Base-by-base conservation (phyloP, 1,140 invertebrate genomes). In the Tenebrio molitor region DNA sequence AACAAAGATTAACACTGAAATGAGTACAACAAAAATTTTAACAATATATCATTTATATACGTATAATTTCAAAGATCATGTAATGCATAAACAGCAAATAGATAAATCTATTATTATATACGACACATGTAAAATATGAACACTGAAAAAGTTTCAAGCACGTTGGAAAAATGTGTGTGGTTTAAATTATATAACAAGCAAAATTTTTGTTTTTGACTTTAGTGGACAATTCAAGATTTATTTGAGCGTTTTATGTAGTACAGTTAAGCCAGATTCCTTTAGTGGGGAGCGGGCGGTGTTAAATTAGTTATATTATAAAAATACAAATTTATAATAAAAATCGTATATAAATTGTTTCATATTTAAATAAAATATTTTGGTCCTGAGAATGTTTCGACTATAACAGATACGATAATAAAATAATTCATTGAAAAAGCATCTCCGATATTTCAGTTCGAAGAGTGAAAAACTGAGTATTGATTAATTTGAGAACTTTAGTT, bases 251-350 rank as follows among this genome's bases (percentile, higher is more conserved):
- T 53, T 53, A 53, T 23, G 2, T 58, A 39, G 36, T 7, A 39
- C 6, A 39, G 50, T 58, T 58, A 58, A 33, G 50, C 50, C 50
- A 58, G 23, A 29, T 29, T 50, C n/a, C 10, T 58, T 58, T 58
- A 29, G 15, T 58, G 15, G 23, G 50, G 50, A 17, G 15, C n/a
- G 50, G 50, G 10, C 42, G 15, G 14, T 58, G 12, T 58, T 58
- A 58, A 58, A 21, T 58, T 21, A 58, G 50, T 58, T 58, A 58
- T 58, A 25, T 58, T 66, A 66, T 66, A 66, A 66, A 66, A 66
- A 66, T 66, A 66, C 64, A 66, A 66, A 66, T 42, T 29, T 53
- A 53, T 53, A 53, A 58, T 58, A 58, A 29, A 58, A 58, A 58
- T 12, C 29, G 21, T 58, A 58, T 58, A 39, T 39, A 39, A 39